Evolutionary conservation across 2,797 vertebrate species (phyloP), one percentile per base, ranked within the genome.

Genomic region (Decapterus maruadsi): DNA sequence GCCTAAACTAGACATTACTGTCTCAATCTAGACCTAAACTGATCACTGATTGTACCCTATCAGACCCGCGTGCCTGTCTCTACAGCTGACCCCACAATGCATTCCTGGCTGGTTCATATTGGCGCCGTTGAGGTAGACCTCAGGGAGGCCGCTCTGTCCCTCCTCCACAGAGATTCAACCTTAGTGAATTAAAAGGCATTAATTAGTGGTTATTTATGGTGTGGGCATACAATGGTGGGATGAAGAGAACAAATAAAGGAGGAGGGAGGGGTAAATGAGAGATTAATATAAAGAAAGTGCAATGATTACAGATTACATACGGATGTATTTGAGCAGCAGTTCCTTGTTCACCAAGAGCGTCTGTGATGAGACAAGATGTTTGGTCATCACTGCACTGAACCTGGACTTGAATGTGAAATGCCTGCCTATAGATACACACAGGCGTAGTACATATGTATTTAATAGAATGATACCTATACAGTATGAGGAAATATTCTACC

Each of bases 391-490:
- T 87, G 87, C 83, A 88, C 90, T 89, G 78, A 89, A 88, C 80
- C 87, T 81, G 87, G 81, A 91, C 64, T 68, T 90, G 90, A 91
- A 92, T 92, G 89, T 90, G 81, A 89, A 91, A 88, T 38, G 85
- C 86, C 87, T 92, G 84, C 82, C 55, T 74, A 84, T 80, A 88
- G 57, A 85, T 61, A 87, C 74, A 85, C 83, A 87, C 83, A 89
- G 83, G 86, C 87, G 43, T 63, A 75, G 83, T 90, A 82, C 74
- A 88, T 84, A 90, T 89, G 88, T 91, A 91, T 92, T 90, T 89
- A 93, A 82, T 75, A 87, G 80, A 91, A 82, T 78, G 79, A 89
- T 76, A 90, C 71, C 76, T 82, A 86, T 79, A 78, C 75, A 89
- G 83, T 87, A 87, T 88, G 84, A 91, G 90, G 70, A 87, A 78